These are phyloP conservation scores for Norana najaformis DNA, from an alignment of 2,888 invertebrate genomes.

Conservation along the genomic window DNA sequence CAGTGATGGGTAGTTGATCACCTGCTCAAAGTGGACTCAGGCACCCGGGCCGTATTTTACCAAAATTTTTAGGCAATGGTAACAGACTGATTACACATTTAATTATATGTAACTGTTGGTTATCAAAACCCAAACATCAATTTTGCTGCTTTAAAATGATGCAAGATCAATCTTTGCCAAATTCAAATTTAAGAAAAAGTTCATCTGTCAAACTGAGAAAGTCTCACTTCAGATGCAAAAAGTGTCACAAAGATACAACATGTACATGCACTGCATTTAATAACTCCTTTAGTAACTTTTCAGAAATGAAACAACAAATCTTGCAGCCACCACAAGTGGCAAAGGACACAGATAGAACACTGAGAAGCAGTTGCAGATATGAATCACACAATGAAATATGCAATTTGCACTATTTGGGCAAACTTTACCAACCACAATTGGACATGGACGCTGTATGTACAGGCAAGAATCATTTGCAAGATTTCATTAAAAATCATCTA, in stretches of 20 bases:
- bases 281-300: neutral
- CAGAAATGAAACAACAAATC: neutral
- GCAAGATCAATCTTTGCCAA: no score
- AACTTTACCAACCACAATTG: neutral
- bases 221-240: neutral
- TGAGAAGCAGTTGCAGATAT: neutral
- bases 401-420: neutral
- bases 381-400: slow-evolving; percentile 7
- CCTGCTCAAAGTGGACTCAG: no score
- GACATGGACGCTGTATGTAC: neutral
- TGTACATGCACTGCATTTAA: neutral
- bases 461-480: neutral
- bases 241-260: neutral
- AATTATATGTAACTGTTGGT: neutral
- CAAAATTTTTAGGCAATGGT: neutral
- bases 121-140: neutral
- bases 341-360: neutral
- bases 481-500: neutral
- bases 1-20: no score
- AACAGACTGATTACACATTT: neutral
- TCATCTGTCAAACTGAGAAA: neutral
- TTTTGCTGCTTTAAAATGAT: neutral
- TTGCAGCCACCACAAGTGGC: neutral
- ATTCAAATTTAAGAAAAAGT: no score
- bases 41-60: no score